These are phyloP conservation scores for Petrophora chlorosata DNA, from an alignment of 2,888 invertebrate genomes.

Conservation along the genomic window DNA sequence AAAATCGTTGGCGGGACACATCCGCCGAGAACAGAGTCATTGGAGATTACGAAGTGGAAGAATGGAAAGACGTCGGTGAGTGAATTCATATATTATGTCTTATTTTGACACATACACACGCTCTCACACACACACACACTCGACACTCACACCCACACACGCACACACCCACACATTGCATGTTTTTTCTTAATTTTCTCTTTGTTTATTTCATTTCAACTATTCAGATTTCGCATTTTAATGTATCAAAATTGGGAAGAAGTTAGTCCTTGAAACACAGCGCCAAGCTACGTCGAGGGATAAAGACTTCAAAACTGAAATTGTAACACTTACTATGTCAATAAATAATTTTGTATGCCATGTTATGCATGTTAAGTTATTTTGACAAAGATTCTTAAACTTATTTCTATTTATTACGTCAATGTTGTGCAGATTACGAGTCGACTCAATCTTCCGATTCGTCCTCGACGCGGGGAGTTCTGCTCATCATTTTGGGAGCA, in stretches of 20 bases:
- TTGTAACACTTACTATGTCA: no score
- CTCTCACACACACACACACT: no score
- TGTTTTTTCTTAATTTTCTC: no score
- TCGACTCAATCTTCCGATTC: slow-evolving; percentile 72
- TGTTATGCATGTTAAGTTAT: slow-evolving; percentile 1
- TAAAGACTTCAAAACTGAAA: no score
- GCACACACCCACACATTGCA: no score
- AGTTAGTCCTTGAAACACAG: no score
- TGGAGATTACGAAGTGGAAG: slow-evolving; percentile 88
- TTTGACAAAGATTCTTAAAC: background rate
- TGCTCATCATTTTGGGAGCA: slow-evolving; percentile 50
- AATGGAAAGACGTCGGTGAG: slow-evolving; percentile 89
- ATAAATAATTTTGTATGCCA: no score
- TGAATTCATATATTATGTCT: slow-evolving; percentile 27
- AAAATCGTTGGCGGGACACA: slow-evolving; percentile 82
- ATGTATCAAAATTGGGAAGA: no score
- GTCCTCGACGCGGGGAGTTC: slow-evolving; percentile 40
- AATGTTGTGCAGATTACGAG: slow-evolving; percentile 67
- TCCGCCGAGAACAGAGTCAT: slow-evolving; percentile 85
- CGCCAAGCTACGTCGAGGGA: no score
- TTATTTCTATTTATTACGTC: slow-evolving; percentile 5
- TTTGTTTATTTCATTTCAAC: no score
- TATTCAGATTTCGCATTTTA: no score
- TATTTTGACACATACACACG: background rate
- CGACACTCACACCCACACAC: no score